These are phyloP conservation scores for Solenodon paradoxus DNA, from an alignment of 2,113 vertebrate genomes.

Conservation along the genomic window DNA sequence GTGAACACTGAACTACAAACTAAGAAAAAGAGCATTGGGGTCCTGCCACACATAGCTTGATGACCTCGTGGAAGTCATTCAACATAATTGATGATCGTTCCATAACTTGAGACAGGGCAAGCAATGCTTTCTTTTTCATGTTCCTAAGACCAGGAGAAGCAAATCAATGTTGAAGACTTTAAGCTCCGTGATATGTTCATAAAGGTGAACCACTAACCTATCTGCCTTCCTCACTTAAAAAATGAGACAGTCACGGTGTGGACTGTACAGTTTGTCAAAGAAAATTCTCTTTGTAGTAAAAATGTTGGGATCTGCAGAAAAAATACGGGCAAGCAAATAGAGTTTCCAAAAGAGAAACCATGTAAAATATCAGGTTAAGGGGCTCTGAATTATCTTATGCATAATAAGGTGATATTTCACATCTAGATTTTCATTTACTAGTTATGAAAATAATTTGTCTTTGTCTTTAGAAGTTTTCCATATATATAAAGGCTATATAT, in stretches of 20 bases:
- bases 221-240: too few relatives aligned
- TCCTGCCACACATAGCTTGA: neutral
- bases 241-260: neutral
- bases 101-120: neutral
- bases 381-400: neutral
- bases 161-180: neutral
- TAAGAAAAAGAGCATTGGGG: neutral
- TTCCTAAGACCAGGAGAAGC: neutral
- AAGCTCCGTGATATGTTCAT: neutral
- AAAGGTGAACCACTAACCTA: neutral
- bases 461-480: neutral
- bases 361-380: neutral
- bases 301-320: neutral
- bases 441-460: neutral
- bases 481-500: neutral
- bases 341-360: neutral
- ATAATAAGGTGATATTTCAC: neutral
- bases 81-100: fast-evolving
- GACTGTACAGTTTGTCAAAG: neutral
- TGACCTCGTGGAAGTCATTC: neutral
- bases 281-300: neutral
- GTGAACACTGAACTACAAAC: neutral
- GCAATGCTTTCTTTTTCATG: neutral
- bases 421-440: neutral
- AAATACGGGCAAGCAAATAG: neutral